These are phyloP conservation scores for Phyllopteryx taeniolatus DNA, from an alignment of 2,113 vertebrate species.

Conservation along the genomic window DNA sequence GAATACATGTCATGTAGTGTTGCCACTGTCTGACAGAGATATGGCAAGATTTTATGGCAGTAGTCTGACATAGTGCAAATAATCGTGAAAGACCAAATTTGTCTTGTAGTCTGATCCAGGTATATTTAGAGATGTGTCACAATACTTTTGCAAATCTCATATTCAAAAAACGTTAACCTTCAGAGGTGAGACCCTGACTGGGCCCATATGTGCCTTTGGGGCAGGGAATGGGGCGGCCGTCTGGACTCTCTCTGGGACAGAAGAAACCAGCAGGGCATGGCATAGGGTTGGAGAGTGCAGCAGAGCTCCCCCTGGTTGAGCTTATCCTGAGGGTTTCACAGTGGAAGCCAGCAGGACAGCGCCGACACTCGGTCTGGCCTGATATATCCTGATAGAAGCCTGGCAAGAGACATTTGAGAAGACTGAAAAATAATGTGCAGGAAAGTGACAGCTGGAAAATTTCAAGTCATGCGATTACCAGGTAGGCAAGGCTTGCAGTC, in stretches of 20 bases:
- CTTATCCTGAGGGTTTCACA: slow-evolving; percentile 56
- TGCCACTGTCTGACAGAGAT: no score
- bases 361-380: slow-evolving; percentile 70
- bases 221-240: slow-evolving; percentile 62
- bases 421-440: not conserved
- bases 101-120: no score
- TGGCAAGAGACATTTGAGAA: slow-evolving; percentile 26
- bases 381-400: slow-evolving; percentile 75
- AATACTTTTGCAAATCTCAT: not conserved
- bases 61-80: no score
- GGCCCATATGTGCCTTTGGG: slow-evolving; percentile 75
- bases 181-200: slow-evolving; percentile 56
- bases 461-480: slow-evolving; percentile 51
- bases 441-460: not conserved
- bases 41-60: no score
- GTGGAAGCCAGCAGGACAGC: slow-evolving; percentile 73
- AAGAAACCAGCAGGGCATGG: slow-evolving; percentile 72
- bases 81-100: no score
- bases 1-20: no score
- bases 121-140: no score
- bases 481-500: slow-evolving; percentile 70
- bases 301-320: slow-evolving; percentile 33
- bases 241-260: slow-evolving; percentile 59
- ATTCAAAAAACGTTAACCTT: slow-evolving; percentile 51
- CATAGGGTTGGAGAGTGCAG: slow-evolving; percentile 58